These are phyloP conservation scores for Scatophagus argus DNA, from an alignment of 2,113 vertebrate species.

Conservation along the genomic window DNA sequence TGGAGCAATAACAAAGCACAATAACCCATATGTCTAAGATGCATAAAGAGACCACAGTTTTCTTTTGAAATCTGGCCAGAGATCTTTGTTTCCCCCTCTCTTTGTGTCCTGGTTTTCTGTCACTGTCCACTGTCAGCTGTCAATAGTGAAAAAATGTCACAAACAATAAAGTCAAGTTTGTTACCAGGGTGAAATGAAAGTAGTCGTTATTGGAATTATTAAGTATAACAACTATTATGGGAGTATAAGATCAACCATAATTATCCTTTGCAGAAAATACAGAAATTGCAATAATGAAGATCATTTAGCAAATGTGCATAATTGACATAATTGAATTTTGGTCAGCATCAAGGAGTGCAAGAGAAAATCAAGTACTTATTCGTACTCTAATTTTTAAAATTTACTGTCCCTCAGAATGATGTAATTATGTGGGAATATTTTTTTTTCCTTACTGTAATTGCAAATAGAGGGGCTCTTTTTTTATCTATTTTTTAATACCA, in stretches of 20 bases:
- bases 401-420: background rate
- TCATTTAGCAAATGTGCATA: background rate
- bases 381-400: background rate
- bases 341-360: background rate
- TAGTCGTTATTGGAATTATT: too few relatives aligned
- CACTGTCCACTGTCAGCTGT: conserved; percentile 1
- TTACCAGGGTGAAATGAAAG: too few relatives aligned
- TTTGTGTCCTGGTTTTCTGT: background rate
- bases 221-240: background rate
- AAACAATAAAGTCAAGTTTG: too few relatives aligned
- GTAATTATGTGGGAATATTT: conserved; percentile 4
- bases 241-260: background rate
- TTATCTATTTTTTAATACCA: background rate
- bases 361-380: too few relatives aligned
- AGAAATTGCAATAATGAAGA: background rate
- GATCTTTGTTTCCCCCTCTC: background rate
- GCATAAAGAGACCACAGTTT: background rate
- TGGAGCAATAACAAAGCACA: conserved; percentile 13
- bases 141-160: background rate
- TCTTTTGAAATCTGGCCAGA: background rate
- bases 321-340: background rate
- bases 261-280: background rate
- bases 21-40: background rate
- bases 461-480: background rate
- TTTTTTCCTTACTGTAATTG: background rate